phyloP scores from a whole-genome alignment of 2,888 invertebrate species.

The Podabrus alpinus region DNA sequence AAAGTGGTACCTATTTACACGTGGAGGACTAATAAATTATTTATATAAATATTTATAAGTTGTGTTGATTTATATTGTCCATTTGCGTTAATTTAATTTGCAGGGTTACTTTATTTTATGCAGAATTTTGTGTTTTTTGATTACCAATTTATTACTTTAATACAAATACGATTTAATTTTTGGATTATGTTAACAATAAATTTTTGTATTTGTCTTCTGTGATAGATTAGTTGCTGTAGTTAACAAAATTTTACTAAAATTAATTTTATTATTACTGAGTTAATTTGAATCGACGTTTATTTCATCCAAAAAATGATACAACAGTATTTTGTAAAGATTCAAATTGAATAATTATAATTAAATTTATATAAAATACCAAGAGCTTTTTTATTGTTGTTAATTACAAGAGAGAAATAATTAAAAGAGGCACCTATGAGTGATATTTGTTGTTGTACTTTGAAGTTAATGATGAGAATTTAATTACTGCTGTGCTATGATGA shows the following conservation, averaged over 20 bases:
- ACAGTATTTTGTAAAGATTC: background rate
- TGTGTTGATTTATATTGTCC: background rate
- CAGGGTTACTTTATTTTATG: background rate
- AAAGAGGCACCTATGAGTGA: background rate
- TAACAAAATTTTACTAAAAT: background rate
- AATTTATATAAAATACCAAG: background rate
- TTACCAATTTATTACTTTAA: background rate
- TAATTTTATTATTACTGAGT: background rate
- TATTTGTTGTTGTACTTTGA: background rate
- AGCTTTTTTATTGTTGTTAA: background rate
- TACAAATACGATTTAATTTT: background rate
- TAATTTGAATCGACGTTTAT: background rate
- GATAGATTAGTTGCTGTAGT: background rate
- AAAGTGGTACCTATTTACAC: background rate
- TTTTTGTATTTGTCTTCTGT: background rate
- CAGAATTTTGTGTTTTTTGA: background rate
- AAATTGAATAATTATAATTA: background rate
- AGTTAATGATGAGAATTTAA: conserved; percentile 5
- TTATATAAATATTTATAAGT: background rate
- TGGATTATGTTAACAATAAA: background rate
- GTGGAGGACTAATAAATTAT: background rate
- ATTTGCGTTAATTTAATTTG: background rate
- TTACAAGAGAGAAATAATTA: background rate
- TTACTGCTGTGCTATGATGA: conserved; percentile 1
- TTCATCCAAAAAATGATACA: background rate